These are phyloP conservation scores for Isotomurus palustris DNA, from an alignment of 2,888 invertebrate species.

Conservation along the genomic window DNA sequence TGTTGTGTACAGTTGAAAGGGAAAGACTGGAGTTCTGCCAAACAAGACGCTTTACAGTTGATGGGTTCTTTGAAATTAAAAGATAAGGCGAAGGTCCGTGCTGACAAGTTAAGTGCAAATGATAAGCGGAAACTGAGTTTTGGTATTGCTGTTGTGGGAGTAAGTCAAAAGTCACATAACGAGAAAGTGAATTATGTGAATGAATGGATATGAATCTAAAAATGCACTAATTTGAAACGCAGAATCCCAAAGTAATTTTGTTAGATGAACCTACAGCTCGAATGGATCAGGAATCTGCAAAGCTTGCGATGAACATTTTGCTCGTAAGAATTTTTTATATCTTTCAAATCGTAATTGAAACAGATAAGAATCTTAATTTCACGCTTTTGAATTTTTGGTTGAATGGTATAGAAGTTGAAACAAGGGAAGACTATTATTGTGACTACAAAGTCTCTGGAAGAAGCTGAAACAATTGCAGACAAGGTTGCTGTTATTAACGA, in stretches of 20 bases:
- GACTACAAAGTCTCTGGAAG: conserved; percentile 14
- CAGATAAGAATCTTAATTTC: too few relatives aligned
- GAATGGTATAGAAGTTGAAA: conserved; percentile 9
- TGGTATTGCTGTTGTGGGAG: conserved; percentile 2
- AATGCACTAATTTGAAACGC: conserved; percentile 12
- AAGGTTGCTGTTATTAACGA: conserved; percentile 19
- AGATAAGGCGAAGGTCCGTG: conserved; percentile 10
- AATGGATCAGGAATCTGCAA: conserved; percentile 14
- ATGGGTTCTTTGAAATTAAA: conserved; percentile 10
- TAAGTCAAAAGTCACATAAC: too few relatives aligned
- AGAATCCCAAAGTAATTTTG: conserved; percentile 22
- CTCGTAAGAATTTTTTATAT: conserved; percentile 6
- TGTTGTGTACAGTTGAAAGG: conserved; percentile 5
- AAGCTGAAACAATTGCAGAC: conserved; percentile 13
- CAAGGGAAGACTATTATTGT: conserved; percentile 18
- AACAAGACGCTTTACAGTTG: conserved; percentile 4
- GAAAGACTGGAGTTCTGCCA: conserved; percentile 13
- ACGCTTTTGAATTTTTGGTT: not conserved
- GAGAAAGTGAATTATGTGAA: too few relatives aligned
- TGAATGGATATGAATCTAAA: too few relatives aligned
- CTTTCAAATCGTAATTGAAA: not conserved
- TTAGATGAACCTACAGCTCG: conserved; percentile 16
- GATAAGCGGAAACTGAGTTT: conserved; percentile 14
- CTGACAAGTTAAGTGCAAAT: not conserved
- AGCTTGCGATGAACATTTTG: conserved; percentile 14